Evolutionary conservation across 2,888 invertebrate species (phyloP), one percentile per base, ranked within the genome.

Genomic region (Smittia aterrima): DNA sequence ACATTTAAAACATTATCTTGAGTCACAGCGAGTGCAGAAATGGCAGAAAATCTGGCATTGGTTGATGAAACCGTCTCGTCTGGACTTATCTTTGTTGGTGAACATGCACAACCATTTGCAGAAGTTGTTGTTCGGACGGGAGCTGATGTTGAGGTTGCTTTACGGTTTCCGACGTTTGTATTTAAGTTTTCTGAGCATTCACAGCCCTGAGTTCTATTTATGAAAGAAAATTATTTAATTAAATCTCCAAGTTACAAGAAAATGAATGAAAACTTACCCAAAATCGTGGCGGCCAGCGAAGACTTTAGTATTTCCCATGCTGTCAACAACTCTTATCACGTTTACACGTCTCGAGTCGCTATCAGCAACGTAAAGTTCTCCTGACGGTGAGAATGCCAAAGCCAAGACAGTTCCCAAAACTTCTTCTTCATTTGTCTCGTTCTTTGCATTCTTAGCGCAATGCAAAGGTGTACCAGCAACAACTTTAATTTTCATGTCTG

Each of bases 1-100:
- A 98, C 92, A 83, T 97, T 94, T 64, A 98, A 86, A 74, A 95
- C 92, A n/a, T 97, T 96, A 81, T 96, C 96, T 40, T 97, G 95
- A 32, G 96, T 95, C 47, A 98, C 95, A 11, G 96, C 92, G 54
- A 98, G 86, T 11, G 96, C 93, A 47, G 93, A 93, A 80, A 93
- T 92, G 3, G 92, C 90, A 78, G 91, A 92, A 84, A 96, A 94
- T 80, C 92, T 90, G 0, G 95, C 95, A 81, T 95, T 95, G 2
- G 95, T 93, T 1, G 96, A 95, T 22, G 96, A 83, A 77, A 95
- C 83, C 24, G 93, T 95, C 82, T 92, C 92, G 0, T 93, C 91
- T 80, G 91, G 92, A 76, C 90, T 91, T 0, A 90, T 89, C 9
- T 70, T 74, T 18, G 41, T 66, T 16, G 74, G 20, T 9, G 74